Evolutionary conservation across 2,888 invertebrate species (phyloP), one percentile per base, ranked within the genome.

Genomic region (Sylvicola fuscatus): DNA sequence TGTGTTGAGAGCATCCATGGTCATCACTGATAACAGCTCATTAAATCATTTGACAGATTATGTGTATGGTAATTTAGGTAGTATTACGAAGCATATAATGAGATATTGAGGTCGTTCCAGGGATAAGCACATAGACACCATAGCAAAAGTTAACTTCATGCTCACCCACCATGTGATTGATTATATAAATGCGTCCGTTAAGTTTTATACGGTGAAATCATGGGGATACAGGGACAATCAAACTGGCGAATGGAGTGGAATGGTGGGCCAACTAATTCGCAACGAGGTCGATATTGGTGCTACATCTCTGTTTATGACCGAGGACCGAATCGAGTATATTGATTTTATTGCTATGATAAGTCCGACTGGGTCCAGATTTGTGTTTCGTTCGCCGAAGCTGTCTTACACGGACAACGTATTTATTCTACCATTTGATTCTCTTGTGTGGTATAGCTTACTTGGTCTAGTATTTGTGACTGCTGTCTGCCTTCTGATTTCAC

Each of bases 371-470:
- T 77, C 74, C 0, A 70, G 70, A 45, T 76, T 79, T 48, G 66
- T 80, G 14, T 79, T 79, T 49, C 68, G 71, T 34, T 70, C 74
- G 48, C 79, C 79, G 2, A 71, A 77, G 46, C 49, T 80, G 4
- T 73, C 79, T 0, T 74, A 72, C 41, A 70, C 79, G 29, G 71
- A 69, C 42, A 79, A 80, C 47, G 66, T 80, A 32, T 80, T 73
- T 47, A 52, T 68, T 2, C 53, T 79, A 16, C 77, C 80, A 0
- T 80, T 80, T 47, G 62, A 68, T 38, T 54, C 61, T n/a, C 15
- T 35, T 2, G 75, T 79, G n/a, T 78, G 78, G 78, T 54, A 67
- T 17, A 45, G 46, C 15, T n/a, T 46, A 2, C 28, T 44, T n/a
- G 42, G 35, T 5, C 13, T 47, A 15, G 39, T 46, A 2, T 7